phyloP scores from a whole-genome alignment of 2,888 invertebrate species.

The Achlya flavicornis region DNA sequence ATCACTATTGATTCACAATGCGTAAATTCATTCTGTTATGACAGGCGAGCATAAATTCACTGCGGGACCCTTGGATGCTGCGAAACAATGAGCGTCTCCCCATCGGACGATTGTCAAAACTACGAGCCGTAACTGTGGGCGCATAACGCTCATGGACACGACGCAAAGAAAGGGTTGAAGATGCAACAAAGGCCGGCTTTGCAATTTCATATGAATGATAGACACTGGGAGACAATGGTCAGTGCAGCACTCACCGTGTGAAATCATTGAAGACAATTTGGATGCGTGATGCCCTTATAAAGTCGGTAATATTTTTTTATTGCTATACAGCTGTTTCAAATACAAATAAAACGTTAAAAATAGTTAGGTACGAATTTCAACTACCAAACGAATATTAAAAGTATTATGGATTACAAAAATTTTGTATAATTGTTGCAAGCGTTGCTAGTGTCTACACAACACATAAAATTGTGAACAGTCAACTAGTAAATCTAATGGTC shows the following conservation, averaged over 20 bases:
- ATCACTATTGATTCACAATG: constrained; percentile 82
- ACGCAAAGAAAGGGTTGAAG: constrained; percentile 69
- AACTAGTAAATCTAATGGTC: constrained; percentile 39
- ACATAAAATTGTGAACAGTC: constrained; percentile 5
- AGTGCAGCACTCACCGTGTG: constrained; percentile 72
- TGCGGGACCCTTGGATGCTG: constrained; percentile 79
- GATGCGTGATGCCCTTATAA: constrained; percentile 46
- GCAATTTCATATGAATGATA: constrained; percentile 74
- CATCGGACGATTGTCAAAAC: constrained; percentile 65
- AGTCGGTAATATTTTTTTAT: constrained; percentile 28
- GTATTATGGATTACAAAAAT: background rate
- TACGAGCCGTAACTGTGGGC: constrained; percentile 74
- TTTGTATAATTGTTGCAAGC: background rate
- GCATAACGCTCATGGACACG: constrained; percentile 68
- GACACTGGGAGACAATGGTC: constrained; percentile 68
- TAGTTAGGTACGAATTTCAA: no score
- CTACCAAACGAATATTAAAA: background rate
- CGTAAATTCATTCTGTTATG: constrained; percentile 82
- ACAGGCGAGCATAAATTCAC: constrained; percentile 81
- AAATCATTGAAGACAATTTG: constrained; percentile 57
- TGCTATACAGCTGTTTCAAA: background rate
- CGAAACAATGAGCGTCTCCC: constrained; percentile 75
- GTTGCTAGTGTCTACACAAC: background rate
- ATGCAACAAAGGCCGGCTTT: constrained; percentile 59
- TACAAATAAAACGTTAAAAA: background rate